Evolutionary conservation across 2,888 invertebrate genomes (phyloP).

Genomic region (Eucriotettix oculatus): DNA sequence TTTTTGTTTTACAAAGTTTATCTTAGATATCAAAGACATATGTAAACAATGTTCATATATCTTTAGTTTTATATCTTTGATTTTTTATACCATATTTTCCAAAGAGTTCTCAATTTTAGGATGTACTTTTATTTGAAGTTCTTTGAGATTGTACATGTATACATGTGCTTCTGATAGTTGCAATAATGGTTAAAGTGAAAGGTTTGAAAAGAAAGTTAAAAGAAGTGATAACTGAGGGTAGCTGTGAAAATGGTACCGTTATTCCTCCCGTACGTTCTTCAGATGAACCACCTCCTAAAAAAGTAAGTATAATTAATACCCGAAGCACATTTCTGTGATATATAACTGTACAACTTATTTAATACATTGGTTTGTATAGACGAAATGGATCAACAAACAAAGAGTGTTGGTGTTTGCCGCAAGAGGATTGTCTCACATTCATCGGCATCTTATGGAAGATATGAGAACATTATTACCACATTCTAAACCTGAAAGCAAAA

Average conservation of each 20-base stretch:
- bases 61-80: too few species aligned
- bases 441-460: slow-evolving; percentile 93
- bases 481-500: slow-evolving; percentile 81
- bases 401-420: slow-evolving; percentile 88
- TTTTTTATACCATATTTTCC: too few species aligned
- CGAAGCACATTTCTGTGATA: too few species aligned
- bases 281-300: not conserved
- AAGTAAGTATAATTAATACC: too few species aligned
- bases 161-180: too few species aligned
- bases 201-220: not conserved
- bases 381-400: slow-evolving; percentile 87
- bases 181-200: not conserved
- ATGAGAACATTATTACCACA: slow-evolving; percentile 85
- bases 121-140: too few species aligned
- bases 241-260: not conserved
- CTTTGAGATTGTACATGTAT: too few species aligned
- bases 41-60: too few species aligned
- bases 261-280: not conserved
- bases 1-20: too few species aligned
- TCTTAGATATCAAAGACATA: too few species aligned
- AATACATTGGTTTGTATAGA: slow-evolving; percentile 33
- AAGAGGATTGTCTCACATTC: slow-evolving; percentile 79
- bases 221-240: not conserved
- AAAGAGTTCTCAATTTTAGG: too few species aligned
- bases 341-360: not conserved